phyloP scores from a whole-genome alignment of 2,113 vertebrate species.

The Ramphastos sulfuratus region DNA sequence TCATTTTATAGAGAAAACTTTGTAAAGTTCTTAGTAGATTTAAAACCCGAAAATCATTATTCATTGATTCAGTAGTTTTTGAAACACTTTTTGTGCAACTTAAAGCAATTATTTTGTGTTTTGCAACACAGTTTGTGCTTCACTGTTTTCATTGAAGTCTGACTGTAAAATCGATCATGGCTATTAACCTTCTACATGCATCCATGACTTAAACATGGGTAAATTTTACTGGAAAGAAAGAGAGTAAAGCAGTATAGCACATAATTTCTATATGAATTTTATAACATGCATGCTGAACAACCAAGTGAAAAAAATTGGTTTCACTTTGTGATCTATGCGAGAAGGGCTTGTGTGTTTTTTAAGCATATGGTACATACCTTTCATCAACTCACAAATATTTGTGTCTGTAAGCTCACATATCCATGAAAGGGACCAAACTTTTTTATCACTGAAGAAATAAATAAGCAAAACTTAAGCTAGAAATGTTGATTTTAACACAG shows the following conservation, averaged over 20 bases:
- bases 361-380: conserved; percentile 74
- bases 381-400: conserved; percentile 94
- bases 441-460: conserved; percentile 84
- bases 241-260: background rate
- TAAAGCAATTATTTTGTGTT: background rate
- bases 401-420: conserved; percentile 93
- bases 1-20: background rate
- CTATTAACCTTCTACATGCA: background rate
- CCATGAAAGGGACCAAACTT: conserved; percentile 82
- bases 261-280: background rate
- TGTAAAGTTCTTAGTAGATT: background rate
- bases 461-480: conserved; percentile 14
- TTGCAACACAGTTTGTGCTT: background rate
- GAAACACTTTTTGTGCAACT: background rate
- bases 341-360: background rate
- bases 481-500: conserved; percentile 15
- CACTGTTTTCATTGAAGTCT: background rate
- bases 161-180: background rate
- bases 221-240: background rate
- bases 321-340: background rate
- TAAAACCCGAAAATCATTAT: background rate
- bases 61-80: background rate
- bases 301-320: background rate
- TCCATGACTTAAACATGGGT: background rate
- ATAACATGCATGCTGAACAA: background rate